Evolutionary conservation across 2,888 invertebrate species (phyloP).

Genomic region (Sinelater perroti): DNA sequence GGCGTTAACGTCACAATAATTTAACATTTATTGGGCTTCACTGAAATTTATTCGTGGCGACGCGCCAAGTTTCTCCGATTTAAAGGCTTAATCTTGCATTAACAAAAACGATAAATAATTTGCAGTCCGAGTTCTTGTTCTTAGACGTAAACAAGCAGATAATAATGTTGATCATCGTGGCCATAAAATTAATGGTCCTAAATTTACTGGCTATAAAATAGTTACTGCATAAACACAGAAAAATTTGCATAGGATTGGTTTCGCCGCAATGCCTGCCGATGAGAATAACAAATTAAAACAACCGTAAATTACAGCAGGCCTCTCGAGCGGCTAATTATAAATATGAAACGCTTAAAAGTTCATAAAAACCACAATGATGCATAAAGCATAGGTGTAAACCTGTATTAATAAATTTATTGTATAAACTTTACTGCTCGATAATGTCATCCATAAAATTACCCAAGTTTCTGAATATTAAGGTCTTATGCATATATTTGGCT

Average conservation of each 20-base stretch:
- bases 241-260: constrained; percentile 16
- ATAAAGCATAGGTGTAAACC: background rate
- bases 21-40: background rate
- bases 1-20: background rate
- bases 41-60: background rate
- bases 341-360: constrained; percentile 1
- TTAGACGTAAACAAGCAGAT: constrained; percentile 5
- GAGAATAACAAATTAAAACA: constrained; percentile 13
- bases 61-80: background rate
- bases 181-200: constrained; percentile 15
- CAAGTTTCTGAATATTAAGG: too few species aligned
- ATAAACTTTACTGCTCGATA: too few species aligned
- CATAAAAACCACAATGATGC: background rate
- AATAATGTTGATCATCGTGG: constrained; percentile 8
- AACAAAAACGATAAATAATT: constrained; percentile 4
- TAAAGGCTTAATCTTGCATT: constrained; percentile 1
- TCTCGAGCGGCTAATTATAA: constrained; percentile 1
- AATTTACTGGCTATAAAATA: constrained; percentile 21
- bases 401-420: constrained; percentile 4
- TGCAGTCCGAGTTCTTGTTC: constrained; percentile 13
- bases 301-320: constrained; percentile 12
- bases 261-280: background rate
- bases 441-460: too few species aligned
- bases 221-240: constrained; percentile 11
- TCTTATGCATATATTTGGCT: too few species aligned